Evolutionary conservation across 1,140 invertebrate genomes (phyloP).

Genomic region (Laupala kohalensis): DNA sequence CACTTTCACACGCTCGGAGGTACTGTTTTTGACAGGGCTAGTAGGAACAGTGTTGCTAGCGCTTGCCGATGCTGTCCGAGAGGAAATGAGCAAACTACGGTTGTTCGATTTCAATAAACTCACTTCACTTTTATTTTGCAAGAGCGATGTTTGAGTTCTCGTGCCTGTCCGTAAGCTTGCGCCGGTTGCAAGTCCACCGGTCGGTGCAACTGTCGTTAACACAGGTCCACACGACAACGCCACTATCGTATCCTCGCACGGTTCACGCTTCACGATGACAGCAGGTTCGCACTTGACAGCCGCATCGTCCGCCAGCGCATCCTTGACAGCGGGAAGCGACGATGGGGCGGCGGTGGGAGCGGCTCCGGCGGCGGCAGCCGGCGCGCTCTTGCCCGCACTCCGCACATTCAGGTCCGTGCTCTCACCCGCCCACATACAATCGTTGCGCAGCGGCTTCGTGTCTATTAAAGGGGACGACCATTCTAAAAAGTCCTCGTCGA

Average conservation of each 20-base stretch:
- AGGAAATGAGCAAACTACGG: not conserved
- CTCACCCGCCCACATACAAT: not conserved
- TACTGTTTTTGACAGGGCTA: not conserved
- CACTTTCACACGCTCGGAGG: not conserved
- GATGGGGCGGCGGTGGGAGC: not conserved
- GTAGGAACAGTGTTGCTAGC: not conserved
- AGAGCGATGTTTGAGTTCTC: not conserved
- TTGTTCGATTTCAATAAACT: not conserved
- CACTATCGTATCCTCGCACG: not conserved
- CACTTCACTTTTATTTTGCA: not conserved
- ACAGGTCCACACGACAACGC: not conserved
- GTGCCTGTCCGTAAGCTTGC: not conserved
- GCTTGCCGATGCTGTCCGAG: not conserved
- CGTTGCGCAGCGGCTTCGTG: not conserved
- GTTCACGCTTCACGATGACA: too few species aligned
- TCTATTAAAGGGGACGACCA: not conserved
- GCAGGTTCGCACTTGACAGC: not conserved
- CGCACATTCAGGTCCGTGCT: not conserved
- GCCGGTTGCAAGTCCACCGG: too few species aligned
- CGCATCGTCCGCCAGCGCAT: not conserved
- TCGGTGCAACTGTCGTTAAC: not conserved
- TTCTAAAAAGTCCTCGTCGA: not conserved
- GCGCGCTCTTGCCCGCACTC: not conserved
- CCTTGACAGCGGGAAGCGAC: too few species aligned
- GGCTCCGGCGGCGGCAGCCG: too few species aligned